These are phyloP conservation scores for Ciconia nigra DNA, from an alignment of 2,797 vertebrate genomes.

Conservation along the genomic window DNA sequence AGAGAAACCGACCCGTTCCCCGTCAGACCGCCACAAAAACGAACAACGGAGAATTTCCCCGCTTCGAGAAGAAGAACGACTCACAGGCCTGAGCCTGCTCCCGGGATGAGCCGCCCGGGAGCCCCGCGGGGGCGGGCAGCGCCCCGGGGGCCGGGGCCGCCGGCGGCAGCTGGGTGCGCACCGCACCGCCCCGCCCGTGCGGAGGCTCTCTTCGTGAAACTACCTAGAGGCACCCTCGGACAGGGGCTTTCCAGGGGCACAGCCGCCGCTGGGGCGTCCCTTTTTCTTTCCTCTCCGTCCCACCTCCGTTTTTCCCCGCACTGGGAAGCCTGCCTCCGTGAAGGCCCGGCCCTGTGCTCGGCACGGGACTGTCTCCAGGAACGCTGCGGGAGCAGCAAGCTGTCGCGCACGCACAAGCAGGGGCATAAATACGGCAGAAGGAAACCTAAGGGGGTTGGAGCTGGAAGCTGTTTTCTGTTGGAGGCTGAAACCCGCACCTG, in stretches of 20 bases:
- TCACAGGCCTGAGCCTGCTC: neutral
- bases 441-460: neutral
- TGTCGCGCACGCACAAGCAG: neutral
- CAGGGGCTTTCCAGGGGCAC: neutral
- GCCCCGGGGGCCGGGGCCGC: neutral
- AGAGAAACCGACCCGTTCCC: neutral
- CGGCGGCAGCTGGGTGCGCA: no score
- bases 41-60: fast-evolving
- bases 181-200: neutral
- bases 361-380: neutral
- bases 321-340: neutral
- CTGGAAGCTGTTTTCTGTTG: neutral
- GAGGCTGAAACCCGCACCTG: neutral
- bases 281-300: neutral
- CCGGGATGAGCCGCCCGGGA: neutral
- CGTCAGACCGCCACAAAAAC: neutral
- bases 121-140: neutral
- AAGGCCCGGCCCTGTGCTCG: neutral
- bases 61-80: fast-evolving
- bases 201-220: no score
- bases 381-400: neutral
- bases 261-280: no score
- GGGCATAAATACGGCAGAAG: neutral
- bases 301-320: neutral
- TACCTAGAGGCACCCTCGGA: neutral